Evolutionary conservation across 1,140 invertebrate species (phyloP).

Genomic region (Plutomurus gul): DNA sequence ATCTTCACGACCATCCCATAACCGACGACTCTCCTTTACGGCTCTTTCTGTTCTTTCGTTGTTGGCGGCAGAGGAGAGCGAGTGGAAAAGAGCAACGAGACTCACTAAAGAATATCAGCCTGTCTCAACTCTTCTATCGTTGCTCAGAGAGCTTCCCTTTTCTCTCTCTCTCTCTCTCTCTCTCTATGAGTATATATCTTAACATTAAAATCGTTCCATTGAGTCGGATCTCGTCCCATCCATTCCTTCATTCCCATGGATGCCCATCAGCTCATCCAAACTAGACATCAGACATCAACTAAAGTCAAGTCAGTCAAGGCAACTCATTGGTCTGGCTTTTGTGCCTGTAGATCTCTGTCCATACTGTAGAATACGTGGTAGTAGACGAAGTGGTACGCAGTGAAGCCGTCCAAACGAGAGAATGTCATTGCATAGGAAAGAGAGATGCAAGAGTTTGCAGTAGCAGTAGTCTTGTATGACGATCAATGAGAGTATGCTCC

Average conservation of each 20-base stretch:
- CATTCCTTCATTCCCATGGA: background rate
- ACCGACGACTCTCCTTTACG: background rate
- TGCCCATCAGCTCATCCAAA: background rate
- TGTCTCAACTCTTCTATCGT: no score
- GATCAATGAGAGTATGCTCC: conserved; percentile 8
- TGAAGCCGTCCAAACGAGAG: no score
- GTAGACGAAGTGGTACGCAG: no score
- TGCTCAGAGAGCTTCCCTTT: background rate
- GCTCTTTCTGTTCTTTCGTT: background rate
- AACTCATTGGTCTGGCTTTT: background rate
- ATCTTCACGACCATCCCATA: conserved; percentile 16
- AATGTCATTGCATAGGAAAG: background rate
- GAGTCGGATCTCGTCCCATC: background rate
- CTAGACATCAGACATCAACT: background rate
- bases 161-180: background rate
- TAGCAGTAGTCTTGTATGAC: background rate
- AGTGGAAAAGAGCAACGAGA: no score
- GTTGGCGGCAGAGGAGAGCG: no score
- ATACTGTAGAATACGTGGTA: background rate
- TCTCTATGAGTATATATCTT: background rate
- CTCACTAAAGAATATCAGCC: no score
- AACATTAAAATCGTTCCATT: no score
- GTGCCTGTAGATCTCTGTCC: background rate
- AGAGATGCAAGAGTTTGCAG: background rate
- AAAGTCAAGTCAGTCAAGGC: background rate